Base-by-base conservation (phyloP, 2,113 vertebrate species). In the Corythaeola cristata region DNA sequence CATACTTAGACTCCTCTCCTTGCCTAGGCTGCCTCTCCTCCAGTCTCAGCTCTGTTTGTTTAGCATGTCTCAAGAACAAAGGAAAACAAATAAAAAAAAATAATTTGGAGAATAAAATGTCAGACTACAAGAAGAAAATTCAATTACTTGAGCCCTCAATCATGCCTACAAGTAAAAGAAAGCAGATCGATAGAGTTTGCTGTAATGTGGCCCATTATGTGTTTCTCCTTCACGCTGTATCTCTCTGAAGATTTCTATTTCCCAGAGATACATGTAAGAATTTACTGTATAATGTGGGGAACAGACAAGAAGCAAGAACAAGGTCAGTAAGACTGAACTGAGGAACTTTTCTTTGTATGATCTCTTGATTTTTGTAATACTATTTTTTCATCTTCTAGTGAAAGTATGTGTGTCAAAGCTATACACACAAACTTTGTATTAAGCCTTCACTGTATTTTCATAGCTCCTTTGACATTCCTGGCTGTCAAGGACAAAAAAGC, bases 101-200 rank as follows among this genome's bases (percentile, higher is more conserved):
- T n/a, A 50, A 76, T 50, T 52, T 68, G 89, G 87, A 96, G 97
- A 98, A 98, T 91, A 97, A 97, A 98, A 97, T 86, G 94, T 97
- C 96, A 96, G 90, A 80, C 94, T 96, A 94, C 86, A 97, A 96
- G 96, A 98, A 96, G 90, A 97, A 97, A 97, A 97, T 96, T 97
- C 94, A 97, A 97, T 98, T 97, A 98, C 95, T 97, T 94, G 81
- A 89, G 85, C 93, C 94, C 97, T 98, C 97, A 97, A 91, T 98
- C 97, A 97, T 97, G 95, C 72, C 95, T 97, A 97, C 93, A 96
- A 98, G 93, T 97, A 96, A 98, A 97, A 96, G 89, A 97, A 97
- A 97, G 94, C 85, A 96, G 93, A 98, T 97, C 84, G 19, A 97
- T 97, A 97, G 88, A 93, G 33, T 97, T 97, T 96, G 69, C 88